A percentile compares a stretch with the other conserved stretches of the same genome.
Conservation (phyloP, 2,113 vertebrate species). For the Sylvietta virens region DNA sequence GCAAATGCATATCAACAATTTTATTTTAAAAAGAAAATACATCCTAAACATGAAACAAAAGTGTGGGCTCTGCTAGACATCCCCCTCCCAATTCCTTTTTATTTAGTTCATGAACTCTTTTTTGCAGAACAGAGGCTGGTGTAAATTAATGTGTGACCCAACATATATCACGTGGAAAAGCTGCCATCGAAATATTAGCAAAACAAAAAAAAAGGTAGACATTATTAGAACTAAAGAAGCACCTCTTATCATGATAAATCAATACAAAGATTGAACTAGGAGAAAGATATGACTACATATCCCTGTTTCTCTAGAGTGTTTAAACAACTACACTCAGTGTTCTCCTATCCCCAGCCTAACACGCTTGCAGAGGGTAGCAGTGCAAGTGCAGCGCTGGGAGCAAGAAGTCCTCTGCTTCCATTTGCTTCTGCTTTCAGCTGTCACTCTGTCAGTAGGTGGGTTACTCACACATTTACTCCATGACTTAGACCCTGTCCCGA, state of each 20-base stretch:
- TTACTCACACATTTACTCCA: neutral
- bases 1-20: conserved; percentile 38
- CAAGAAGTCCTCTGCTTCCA: neutral
- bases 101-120: conserved; percentile 42
- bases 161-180: conserved; percentile 3
- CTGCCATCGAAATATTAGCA: conserved; percentile 3
- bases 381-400: accelerated
- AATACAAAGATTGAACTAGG: neutral
- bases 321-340: neutral
- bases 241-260: neutral
- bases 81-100: neutral
- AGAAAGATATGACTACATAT: neutral
- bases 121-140: conserved; percentile 50
- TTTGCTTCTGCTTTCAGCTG: neutral
- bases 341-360: neutral
- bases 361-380: neutral
- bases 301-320: neutral
- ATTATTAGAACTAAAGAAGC: neutral
- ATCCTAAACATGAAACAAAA: conserved; percentile 59
- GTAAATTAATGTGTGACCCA: conserved; percentile 62
- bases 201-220: neutral
- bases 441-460: neutral
- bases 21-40: conserved; percentile 39
- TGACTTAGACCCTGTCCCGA: neutral
- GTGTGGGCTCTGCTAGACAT: conserved; percentile 28